These are phyloP conservation scores for Lepisosteus osseus DNA, from an alignment of 2,113 vertebrate genomes.

Conservation along the genomic window DNA sequence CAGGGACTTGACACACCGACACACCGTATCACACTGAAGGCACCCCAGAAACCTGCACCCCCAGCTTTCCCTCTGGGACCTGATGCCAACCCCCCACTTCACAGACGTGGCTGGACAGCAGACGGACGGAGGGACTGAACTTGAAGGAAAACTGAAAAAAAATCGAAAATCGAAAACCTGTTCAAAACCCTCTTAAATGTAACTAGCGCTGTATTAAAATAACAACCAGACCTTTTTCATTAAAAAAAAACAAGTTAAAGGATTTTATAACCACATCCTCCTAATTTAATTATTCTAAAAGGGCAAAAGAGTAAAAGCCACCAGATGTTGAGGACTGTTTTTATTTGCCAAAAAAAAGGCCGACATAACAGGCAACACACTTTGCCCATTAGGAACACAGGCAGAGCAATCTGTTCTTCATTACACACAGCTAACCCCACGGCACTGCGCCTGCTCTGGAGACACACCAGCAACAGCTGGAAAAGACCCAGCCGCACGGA, in stretches of 20 bases:
- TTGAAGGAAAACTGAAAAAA: neutral
- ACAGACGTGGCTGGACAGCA: too few species aligned
- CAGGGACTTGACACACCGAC: too few species aligned
- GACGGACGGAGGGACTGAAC: neutral
- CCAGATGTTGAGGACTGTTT: conserved; percentile 52
- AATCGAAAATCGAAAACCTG: conserved; percentile 9
- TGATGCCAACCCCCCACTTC: too few species aligned
- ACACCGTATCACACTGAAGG: too few species aligned
- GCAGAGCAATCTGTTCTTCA: conserved; percentile 52
- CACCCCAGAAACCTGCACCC: too few species aligned
- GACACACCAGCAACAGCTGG: conserved; percentile 33
- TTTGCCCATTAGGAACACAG: conserved; percentile 54
- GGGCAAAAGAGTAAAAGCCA: conserved; percentile 48
- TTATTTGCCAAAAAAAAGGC: conserved; percentile 38
- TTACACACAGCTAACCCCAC: conserved; percentile 51
- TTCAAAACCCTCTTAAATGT: too few species aligned
- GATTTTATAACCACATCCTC: neutral
- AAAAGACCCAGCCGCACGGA: conserved; percentile 23
- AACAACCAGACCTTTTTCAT: too few species aligned
- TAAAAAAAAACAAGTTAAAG: too few species aligned
- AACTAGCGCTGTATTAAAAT: too few species aligned
- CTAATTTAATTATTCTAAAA: conserved; percentile 47
- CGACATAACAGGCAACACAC: conserved; percentile 43
- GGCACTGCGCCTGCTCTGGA: conserved; percentile 33
- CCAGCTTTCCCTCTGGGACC: too few species aligned